A percentile compares a stretch with the other conserved stretches of the same genome.
Evolutionary conservation across 1,140 invertebrate genomes (phyloP).

Genomic region (fruit fly (Drosophila melanogaster)): DNA sequence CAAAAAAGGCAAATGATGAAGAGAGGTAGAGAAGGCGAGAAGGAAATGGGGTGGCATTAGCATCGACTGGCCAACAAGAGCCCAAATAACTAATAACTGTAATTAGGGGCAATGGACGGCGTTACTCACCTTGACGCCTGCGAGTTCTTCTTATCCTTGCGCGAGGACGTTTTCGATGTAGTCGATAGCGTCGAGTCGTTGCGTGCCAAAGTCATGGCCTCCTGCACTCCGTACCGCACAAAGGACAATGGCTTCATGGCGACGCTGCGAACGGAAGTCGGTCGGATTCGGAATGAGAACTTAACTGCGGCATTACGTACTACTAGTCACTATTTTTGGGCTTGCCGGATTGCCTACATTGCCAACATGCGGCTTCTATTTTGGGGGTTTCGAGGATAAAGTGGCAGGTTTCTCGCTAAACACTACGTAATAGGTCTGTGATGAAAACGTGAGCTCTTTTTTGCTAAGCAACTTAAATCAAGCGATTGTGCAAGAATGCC

Average conservation of each 20-base stretch:
- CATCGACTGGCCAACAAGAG: background rate
- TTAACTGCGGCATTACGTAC: background rate
- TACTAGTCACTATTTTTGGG: background rate
- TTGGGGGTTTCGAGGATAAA: too few relatives aligned
- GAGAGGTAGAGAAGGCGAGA: background rate
- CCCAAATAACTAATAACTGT: constrained; percentile 54
- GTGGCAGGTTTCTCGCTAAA: too few relatives aligned
- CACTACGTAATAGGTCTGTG: too few relatives aligned
- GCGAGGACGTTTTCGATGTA: constrained; percentile 84
- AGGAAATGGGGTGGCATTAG: background rate
- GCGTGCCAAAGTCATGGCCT: constrained; percentile 84
- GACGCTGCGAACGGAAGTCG: constrained; percentile 57
- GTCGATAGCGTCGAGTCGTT: constrained; percentile 84
- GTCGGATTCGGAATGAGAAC: constrained; percentile 15
- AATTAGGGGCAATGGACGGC: constrained; percentile 38
- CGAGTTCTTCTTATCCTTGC: constrained; percentile 84
- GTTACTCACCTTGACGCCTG: constrained; percentile 83
- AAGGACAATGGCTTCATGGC: constrained; percentile 84
- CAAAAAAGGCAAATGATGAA: background rate
- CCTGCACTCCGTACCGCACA: constrained; percentile 83
- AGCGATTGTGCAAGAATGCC: too few relatives aligned
- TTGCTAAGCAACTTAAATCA: too few relatives aligned
- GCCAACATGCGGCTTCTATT: background rate
- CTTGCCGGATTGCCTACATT: background rate
- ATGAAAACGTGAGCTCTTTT: too few relatives aligned